Evolutionary conservation across 2,113 vertebrate genomes (phyloP), one percentile per base, ranked within the genome.

Genomic region (Bothrops jararaca): DNA sequence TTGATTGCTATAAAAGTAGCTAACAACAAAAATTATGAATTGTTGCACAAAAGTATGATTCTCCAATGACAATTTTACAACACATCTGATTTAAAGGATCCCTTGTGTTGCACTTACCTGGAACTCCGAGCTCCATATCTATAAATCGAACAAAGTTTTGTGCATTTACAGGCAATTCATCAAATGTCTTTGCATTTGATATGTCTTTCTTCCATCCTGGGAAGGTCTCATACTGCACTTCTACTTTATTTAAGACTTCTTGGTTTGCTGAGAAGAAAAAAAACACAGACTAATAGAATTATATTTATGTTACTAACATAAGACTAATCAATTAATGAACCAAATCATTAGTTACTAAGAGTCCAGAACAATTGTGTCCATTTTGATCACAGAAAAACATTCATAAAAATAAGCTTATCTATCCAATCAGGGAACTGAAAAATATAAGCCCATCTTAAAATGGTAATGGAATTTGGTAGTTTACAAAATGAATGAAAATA

Each of bases 151-250:
- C 98, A 0, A 99, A 99, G 96, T 99, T 99, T 95, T 98, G 98
- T 88, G 99, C 99, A 92, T 99, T 99, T 95, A 98, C 97, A 20
- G 99, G 99, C 94, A 99, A 97, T 18, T 99, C 98, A 85, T 98
- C 96, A 92, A 99, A 99, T 0, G 97, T 98, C 92, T 99, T 98
- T 42, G 97, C 98, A 85, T 98, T 98, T 53, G 99, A 99, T 85
- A 98, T 99, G 95, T 99, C 98, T 0, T 97, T 99, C 88, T 98
- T 98, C 99, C 99, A 99, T 91, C 99, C 99, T 56, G 98, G 98
- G 93, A 99, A 97, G 56, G 98, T 99, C 96, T 98, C 98, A 90
- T 99, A 99, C 94, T 99, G 97, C 95, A 99, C 99, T 95, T 99
- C 99, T 88, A 99, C 98, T 94, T 98, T 98, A 94, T 98, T 99